Base-by-base conservation (phyloP, 2,113 vertebrate genomes). In the Apus apus region DNA sequence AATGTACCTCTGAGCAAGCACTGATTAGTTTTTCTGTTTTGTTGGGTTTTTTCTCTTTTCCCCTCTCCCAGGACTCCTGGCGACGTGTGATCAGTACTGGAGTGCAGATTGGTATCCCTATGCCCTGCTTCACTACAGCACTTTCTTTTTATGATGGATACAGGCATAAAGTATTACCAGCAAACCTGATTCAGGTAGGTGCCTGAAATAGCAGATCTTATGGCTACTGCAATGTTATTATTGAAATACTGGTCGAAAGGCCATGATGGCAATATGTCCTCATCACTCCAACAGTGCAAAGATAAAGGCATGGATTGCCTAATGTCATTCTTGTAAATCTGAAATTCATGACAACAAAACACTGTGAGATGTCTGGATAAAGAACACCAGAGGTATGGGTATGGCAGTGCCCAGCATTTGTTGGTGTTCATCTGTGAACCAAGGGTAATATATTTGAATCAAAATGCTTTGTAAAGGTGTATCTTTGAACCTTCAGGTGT, bases 61-160 rank as follows among this genome's bases (percentile, higher is more conserved):
- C 32, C 23, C 71, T 46, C 30, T 54, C 5, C 7, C 89, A 99
- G 99, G 99, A 98, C 32, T 99, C 99, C 2, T 99, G 99, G 99
- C 98, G 99, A 70, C 98, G 97, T 70, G 97, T 98, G 3, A 95
- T 99, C 86, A 98, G 99, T 78, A 98, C 98, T 2, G 99, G 99
- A 4, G 98, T 99, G 48, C 98, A 99, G 97, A 95, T 97, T 7
- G 99, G 99, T 22, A 99, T 99, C 89, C 99, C 99, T 12, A 99
- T 99, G 99, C 99, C 99, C 43, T 99, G 99, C 88, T 99, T 99
- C 98, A 99, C 98, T 87, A 99, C 99, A 0, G 99, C 99, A 7
- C 98, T 99, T 84, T 98, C 99, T 73, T 99, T 99, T 98, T 99
- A 99, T 2, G 99, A 99, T 1, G 99, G 99, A 0, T 99, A 99